phyloP scores from a whole-genome alignment of 2,888 invertebrate species.

The Tillus elongatus region DNA sequence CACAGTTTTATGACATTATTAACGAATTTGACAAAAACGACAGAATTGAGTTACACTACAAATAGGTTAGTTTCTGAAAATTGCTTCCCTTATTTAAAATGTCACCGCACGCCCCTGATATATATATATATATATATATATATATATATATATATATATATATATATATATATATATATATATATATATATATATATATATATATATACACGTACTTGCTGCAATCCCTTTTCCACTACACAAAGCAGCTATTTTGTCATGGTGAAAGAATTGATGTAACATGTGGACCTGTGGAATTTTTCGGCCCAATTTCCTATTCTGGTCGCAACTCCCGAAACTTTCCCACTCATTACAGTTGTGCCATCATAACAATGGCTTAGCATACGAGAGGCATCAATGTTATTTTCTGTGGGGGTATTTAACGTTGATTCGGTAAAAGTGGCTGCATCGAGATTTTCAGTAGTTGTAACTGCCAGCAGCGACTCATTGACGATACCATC shows the following conservation, averaged over 20 bases:
- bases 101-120: no score
- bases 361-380: constrained; percentile 16
- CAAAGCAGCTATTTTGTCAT: constrained; percentile 10
- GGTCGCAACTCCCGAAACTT: constrained; percentile 3
- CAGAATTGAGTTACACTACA: no score
- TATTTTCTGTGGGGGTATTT: constrained; percentile 11
- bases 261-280: constrained; percentile 12
- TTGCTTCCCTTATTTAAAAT: no score
- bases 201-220: no score
- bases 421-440: constrained; percentile 12
- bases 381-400: constrained; percentile 10
- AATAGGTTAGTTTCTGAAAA: no score
- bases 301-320: constrained; percentile 12
- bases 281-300: constrained; percentile 12
- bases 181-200: no score
- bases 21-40: no score
- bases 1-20: no score
- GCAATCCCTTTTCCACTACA: constrained; percentile 13
- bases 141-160: no score
- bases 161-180: no score
- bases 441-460: constrained; percentile 9
- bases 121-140: no score
- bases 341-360: no score
- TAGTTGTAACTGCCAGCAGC: not conserved
- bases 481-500: constrained; percentile 11